Base-by-base conservation (phyloP, 2,797 vertebrate genomes). In the Gallinago solitaria region DNA sequence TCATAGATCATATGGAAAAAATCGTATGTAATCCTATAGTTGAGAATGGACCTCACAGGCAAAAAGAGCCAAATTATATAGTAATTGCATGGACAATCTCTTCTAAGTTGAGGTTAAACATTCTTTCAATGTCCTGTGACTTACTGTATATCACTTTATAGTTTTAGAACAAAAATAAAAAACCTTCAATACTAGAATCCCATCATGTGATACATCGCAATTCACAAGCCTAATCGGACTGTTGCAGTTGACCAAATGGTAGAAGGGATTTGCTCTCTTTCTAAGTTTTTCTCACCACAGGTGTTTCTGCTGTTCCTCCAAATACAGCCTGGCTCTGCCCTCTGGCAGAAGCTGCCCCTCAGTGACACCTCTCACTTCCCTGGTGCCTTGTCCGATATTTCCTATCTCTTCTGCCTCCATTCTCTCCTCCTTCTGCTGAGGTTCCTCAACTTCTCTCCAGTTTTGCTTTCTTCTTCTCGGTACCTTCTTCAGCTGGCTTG, bases 131-230 rank as follows among this genome's bases (percentile, higher is more conserved):
- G 37, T 48, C 30, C 28, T 85, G 7, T 87, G 47, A 23, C 16
- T 79, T 90, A 51, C n/a, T 30, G 30, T 37, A 32, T 48, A n/a
- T 37, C 43, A 30, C 28, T 51, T 78, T 2, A 16, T 45, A 41
- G 32, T 41, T n/a, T 63, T 77, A 48, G 61, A 87, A 53, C 57
- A 78, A 87, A 77, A 43, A 1, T 4, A 54, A 56, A 74, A 32
- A 68, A 24, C 41, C 53, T 86, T 83, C 47, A 73, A 24, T 74
- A 50, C 17, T 37, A 27, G 43, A 89, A 41, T 77, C 19, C 37
- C 19, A 5, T 57, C 15, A 1, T 48, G 20, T 41, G 74, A 14
- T 61, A 2, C 0, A 2, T 54, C 10, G 4, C 21, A 39, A 12
- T 70, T 86, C 60, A 25, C 30, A 57, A 24, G 37, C 21, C 32